Base-by-base conservation (phyloP, 2,113 vertebrate genomes). In the Pluvialis apricaria region DNA sequence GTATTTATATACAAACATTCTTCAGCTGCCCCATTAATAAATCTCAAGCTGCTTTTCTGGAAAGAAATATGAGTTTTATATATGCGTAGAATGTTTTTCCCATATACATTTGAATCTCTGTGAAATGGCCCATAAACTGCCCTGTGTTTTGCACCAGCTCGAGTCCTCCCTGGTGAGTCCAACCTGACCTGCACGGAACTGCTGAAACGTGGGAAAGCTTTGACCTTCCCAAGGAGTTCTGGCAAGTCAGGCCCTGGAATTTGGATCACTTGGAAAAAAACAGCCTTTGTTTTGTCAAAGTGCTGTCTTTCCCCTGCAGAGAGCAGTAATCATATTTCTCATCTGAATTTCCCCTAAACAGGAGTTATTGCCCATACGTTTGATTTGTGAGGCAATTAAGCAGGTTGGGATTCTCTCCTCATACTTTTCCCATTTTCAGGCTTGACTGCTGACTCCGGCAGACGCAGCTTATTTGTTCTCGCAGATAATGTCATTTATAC, bases 371-470 rank as follows among this genome's bases (percentile, higher is more conserved):
- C 90, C 69, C 83, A 57, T 85, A 55, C 5, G 3, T 84, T 92
- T 95, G 96, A 96, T 96, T 95, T 95, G 90, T 93, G 92, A 92
- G 81, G 80, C 72, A 81, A 49, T 96, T 92, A 96, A 86, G 86
- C 31, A 88, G 61, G 65, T 84, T 93, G 83, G 72, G 88, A 90
- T 82, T 84, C 85, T 93, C 36, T 92, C 52, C 55, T 96, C 80
- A 82, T 65, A 62, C 65, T 90, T 94, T 78, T 78, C 72, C 92
- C 76, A 64, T 86, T 93, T 93, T 65, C 82, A 68, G 71, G 52
- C 77, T 92, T 1, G 0, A 20, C 24, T 86, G 88, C 96, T 92
- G 86, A 73, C 34, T 76, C 68, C 0, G 0, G 72, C n/a, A 86
- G 51, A 71, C 0, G 2, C 61, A 90, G n/a, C 57, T 44, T 88